Base-by-base conservation (phyloP, 2,888 invertebrate genomes). In the Pristionchus japonicus region DNA sequence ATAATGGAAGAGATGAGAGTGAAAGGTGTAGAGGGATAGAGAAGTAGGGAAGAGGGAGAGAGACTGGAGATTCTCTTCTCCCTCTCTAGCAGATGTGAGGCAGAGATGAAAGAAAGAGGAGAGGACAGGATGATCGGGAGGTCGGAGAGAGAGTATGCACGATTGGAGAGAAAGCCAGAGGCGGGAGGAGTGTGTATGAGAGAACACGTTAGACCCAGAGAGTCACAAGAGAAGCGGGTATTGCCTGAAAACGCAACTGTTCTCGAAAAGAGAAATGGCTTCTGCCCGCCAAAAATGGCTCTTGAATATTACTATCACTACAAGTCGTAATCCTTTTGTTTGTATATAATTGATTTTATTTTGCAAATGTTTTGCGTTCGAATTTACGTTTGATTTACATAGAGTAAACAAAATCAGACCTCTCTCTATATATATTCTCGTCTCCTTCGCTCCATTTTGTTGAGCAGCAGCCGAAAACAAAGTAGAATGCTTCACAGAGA, bases 21-120 rank as follows among this genome's bases (percentile, higher is more conserved):
- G 11, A 64, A 3, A 27, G 23, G 64, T 23, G 64, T 11, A 64
- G 43, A 40, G 74, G 77, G 13, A 84, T 9, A 87, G 88, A 88
- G 88, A n/a, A n/a, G n/a, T n/a, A n/a, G n/a, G n/a, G 87, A 84
- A 86, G 88, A 83, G 88, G 67, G 84, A 88, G 88, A 88, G 85
- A 88, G 84, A 88, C 88, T 86, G 85, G 23, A 74, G 61, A 80
- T n/a, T n/a, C n/a, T n/a, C 52, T 52, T 23, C 23, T 20, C 23
- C 52, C 52, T 52, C 52, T 67, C 17, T 34, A 20, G 31, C 31
- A 27, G 67, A 67, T 67, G 67, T 27, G 13, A 34, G 67, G 20
- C 67, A 67, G 67, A 67, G 31, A 67, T 67, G 67, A 67, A 67
- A 67, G 67, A 67, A 9, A 13, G 34, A 40, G n/a, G 77, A 15